phyloP scores from a whole-genome alignment of 35 echinoderm and acorn worm genomes.

The Apostichopus parvimensis region DNA sequence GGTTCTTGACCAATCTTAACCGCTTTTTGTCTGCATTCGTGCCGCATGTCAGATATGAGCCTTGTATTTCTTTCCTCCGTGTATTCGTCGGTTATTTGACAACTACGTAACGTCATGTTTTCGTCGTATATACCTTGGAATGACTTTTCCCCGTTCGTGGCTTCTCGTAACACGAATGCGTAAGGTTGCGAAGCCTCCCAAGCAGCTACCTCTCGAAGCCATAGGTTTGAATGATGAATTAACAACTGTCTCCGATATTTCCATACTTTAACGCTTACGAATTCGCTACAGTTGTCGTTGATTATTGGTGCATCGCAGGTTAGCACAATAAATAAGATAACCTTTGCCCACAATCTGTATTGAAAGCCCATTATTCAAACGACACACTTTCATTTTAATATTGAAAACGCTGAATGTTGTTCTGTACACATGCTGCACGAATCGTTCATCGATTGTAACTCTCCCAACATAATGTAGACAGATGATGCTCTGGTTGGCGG shows the following conservation, averaged over 20 bases:
- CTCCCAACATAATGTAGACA: no score
- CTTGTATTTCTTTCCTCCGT: not conserved
- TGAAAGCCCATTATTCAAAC: not conserved
- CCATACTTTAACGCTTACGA: conserved; percentile 36
- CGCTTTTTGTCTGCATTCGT: not conserved
- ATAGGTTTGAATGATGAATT: not conserved
- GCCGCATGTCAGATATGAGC: conserved; percentile 11
- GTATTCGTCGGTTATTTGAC: conserved; percentile 25
- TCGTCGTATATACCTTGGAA: conserved; percentile 33
- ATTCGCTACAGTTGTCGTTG: conserved; percentile 3
- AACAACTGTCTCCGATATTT: conserved; percentile 27
- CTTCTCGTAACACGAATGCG: conserved; percentile 24
- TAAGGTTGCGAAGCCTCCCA: conserved; percentile 24
- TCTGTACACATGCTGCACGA: no score
- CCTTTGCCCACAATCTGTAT: not conserved
- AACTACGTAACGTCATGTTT: conserved; percentile 27
- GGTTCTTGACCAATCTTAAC: not conserved
- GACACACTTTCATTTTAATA: not conserved
- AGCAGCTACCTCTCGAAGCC: conserved; percentile 41
- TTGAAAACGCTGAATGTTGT: no score
- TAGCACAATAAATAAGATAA: conserved; percentile 23
- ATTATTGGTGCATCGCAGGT: conserved; percentile 12
- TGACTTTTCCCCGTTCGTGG: not conserved
- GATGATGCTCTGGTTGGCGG: no score
- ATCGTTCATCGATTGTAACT: no score